Evolutionary conservation across 2,797 vertebrate genomes (phyloP), one percentile per base, ranked within the genome.

Genomic region (Threskiornis aethiopicus): DNA sequence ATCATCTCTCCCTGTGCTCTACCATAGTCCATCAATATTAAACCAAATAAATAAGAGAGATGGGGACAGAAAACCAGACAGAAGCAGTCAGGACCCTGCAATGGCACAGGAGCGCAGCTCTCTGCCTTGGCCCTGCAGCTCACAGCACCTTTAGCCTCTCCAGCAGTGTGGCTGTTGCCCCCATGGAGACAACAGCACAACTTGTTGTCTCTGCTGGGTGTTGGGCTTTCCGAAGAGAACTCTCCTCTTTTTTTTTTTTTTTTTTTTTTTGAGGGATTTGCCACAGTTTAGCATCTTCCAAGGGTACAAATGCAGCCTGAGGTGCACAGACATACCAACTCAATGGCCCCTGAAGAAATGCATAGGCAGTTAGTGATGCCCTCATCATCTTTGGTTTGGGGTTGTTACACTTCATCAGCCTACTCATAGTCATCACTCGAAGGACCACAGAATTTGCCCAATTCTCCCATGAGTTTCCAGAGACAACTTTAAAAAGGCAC

Each of bases 41-140:
- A 94, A 69, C 24, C 10, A 79, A 89, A 87, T 46, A 89, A 90
- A 86, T 52, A 59, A 67, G 75, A 79, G 51, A 73, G 3, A 29
- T 39, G 17, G 28, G 42, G 18, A 80, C 52, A 54, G 17, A 64
- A 75, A 82, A n/a, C 1, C 18, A 58, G 41, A 46, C 10, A 72
- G 35, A 82, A 59, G 64, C 37, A 79, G 39, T 28, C 33, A 21
- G 19, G 64, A 19, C 10, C 24, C 37, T 62, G 15, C 71, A 28
- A n/a, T 13, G 70, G 51, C 64, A 58, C 37, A 79, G 49, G 21
- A 66, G 4, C 4, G 7, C 31, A 67, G 33, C 17, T 75, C 15
- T 52, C 44, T 89, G 79, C 42, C 71, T 64, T 49, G 44, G 19
- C 6, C 52, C 59, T 73, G 58, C 13, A 79, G 58, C 58, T 87